These are phyloP conservation scores for Notarius quadriscutis DNA, from an alignment of 2,113 vertebrate genomes.

Conservation along the genomic window DNA sequence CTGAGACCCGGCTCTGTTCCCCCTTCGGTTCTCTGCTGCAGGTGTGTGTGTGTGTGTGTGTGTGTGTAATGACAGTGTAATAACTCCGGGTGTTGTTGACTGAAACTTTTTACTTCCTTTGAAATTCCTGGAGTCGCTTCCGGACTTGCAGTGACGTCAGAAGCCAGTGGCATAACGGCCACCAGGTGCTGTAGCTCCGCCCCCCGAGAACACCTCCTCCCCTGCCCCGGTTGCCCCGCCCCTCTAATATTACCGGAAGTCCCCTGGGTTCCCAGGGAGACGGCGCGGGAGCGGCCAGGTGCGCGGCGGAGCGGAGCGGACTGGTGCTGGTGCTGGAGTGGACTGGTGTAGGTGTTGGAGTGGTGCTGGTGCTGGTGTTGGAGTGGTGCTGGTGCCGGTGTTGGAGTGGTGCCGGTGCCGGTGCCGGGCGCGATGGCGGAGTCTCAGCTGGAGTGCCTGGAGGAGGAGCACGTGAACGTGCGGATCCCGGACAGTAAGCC, in stretches of 20 bases:
- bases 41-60: conserved; percentile 3
- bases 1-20: too few species aligned
- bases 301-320: neutral
- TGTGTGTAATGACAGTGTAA: neutral
- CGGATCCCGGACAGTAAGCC: conserved; percentile 80
- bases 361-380: too few species aligned
- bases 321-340: too few species aligned
- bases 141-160: neutral
- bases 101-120: neutral
- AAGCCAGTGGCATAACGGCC: neutral
- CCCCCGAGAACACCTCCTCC: neutral
- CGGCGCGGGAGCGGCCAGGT: neutral
- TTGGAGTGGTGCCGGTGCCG: too few species aligned
- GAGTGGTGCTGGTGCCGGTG: neutral
- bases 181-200: conserved; percentile 1
- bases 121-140: neutral
- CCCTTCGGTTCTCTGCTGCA: neutral
- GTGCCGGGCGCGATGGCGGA: conserved; percentile 78
- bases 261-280: neutral
- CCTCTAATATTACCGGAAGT: neutral
- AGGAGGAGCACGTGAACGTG: conserved; percentile 86
- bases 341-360: too few species aligned
- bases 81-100: neutral
- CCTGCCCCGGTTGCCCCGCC: neutral
- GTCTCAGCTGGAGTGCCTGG: conserved; percentile 88